phyloP scores from a whole-genome alignment of 2,888 invertebrate species.

The Cyclophora punctaria region DNA sequence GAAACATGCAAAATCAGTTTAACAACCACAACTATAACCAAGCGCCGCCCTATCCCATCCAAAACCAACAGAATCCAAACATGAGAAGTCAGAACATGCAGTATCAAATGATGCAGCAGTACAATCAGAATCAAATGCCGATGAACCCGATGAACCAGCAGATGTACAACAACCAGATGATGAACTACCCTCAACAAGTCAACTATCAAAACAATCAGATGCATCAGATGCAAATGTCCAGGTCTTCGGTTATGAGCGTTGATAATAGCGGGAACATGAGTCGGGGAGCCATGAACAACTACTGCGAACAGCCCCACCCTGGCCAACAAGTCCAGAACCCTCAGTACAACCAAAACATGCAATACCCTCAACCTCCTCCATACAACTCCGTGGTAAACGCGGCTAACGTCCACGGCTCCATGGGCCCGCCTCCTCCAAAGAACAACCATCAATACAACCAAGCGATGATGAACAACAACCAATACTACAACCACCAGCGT shows the following conservation, averaged over 20 bases:
- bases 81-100: conserved; percentile 55
- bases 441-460: conserved; percentile 68
- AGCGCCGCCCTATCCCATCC: conserved; percentile 46
- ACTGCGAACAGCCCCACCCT: conserved; percentile 45
- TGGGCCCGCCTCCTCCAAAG: conserved; percentile 68
- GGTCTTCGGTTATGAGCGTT: conserved; percentile 66
- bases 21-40: conserved; percentile 55
- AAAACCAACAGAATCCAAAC: conserved; percentile 40
- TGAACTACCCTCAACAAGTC: conserved; percentile 46
- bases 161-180: conserved; percentile 50
- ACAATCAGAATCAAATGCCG: conserved; percentile 48
- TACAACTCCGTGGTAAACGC: conserved; percentile 61
- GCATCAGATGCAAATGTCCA: conserved; percentile 61
- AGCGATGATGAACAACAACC: conserved; percentile 67
- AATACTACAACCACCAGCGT: conserved; percentile 63
- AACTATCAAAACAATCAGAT: conserved; percentile 54
- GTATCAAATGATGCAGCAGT: conserved; percentile 58
- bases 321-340: conserved; percentile 41
- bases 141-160: conserved; percentile 48
- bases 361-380: conserved; percentile 60
- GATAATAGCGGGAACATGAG: conserved; percentile 63
- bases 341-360: conserved; percentile 54
- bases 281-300: conserved; percentile 54
- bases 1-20: conserved; percentile 53
- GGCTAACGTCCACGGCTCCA: conserved; percentile 37